Conservation (phyloP, 53 echinoderm and acorn worm genomes). For the Apostichopus leukothele region DNA sequence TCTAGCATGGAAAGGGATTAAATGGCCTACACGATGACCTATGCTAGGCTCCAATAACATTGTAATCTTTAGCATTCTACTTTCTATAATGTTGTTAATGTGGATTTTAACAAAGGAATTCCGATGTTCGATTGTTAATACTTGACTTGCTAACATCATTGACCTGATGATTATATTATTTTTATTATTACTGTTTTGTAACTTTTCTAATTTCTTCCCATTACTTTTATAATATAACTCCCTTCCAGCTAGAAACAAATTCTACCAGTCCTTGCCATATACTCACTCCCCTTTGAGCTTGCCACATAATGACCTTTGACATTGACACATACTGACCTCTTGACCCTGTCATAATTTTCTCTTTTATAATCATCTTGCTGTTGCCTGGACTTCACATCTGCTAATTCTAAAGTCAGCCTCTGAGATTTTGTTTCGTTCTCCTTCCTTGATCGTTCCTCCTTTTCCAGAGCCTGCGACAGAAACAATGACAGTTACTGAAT, state of each 20-base stretch:
- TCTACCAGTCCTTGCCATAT: neutral
- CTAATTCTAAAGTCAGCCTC: constrained; percentile 73
- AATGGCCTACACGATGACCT: too few species aligned
- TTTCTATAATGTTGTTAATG: too few species aligned
- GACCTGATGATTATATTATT: too few species aligned
- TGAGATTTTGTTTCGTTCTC: constrained; percentile 71
- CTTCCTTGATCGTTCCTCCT: constrained; percentile 55
- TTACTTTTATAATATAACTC: too few species aligned
- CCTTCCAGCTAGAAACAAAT: neutral
- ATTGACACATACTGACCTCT: constrained; percentile 52
- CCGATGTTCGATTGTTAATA: too few species aligned
- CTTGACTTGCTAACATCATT: too few species aligned
- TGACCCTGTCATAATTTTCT: constrained; percentile 87
- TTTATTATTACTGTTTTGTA: too few species aligned
- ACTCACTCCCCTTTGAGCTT: neutral
- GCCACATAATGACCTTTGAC: neutral
- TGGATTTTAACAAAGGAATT: too few species aligned
- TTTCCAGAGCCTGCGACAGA: constrained; percentile 55
- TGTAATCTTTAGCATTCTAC: too few species aligned
- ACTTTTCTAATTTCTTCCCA: too few species aligned
- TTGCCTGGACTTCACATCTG: constrained; percentile 73
- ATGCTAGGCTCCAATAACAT: too few species aligned
- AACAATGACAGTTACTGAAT: neutral
- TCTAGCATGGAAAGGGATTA: too few species aligned
- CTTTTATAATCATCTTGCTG: constrained; percentile 84